phyloP scores from a whole-genome alignment of 2,113 vertebrate genomes.

The human region GRCh38 chr5:126869501-126870000 shows the following conservation, averaged over 20 bases:
- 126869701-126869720: slow-evolving; percentile 49
- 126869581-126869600: neutral
- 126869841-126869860: slow-evolving; percentile 53
- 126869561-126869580: neutral
- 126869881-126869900: slow-evolving; percentile 76
- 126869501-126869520: neutral
- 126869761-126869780: neutral
- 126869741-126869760: neutral
- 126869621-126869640: slow-evolving; percentile 71
- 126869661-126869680: slow-evolving; percentile 72
- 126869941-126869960: slow-evolving; percentile 17
- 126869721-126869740: slow-evolving; percentile 14
- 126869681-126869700: slow-evolving; percentile 74
- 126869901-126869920: slow-evolving; percentile 55
- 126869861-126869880: slow-evolving; percentile 56
- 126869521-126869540: neutral
- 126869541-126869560: slow-evolving; percentile 46
- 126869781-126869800: neutral
- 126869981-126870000: slow-evolving; percentile 42
- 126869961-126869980: slow-evolving; percentile 64
- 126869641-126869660: slow-evolving; percentile 64
- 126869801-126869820: slow-evolving; percentile 41
- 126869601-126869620: slow-evolving; percentile 56
- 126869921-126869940: slow-evolving; percentile 35
- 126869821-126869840: neutral